Base-by-base conservation (phyloP, 2,113 vertebrate genomes). In the Andinoacara biseriatus region DNA sequence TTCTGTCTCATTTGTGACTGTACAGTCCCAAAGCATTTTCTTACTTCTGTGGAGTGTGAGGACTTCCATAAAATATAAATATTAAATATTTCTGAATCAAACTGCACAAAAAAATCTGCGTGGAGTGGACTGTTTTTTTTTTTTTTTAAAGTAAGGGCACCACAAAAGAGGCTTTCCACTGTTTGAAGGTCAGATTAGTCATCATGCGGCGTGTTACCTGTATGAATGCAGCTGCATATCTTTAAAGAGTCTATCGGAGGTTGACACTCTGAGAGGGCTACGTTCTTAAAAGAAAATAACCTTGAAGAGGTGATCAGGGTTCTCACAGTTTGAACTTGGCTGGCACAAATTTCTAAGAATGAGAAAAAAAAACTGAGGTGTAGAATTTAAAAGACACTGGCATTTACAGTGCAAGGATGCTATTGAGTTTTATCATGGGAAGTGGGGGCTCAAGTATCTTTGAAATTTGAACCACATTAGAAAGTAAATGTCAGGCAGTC, bases 111-210 rank as follows among this genome's bases (percentile, higher is more conserved):
- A 35, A 43, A 62, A 31, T 20, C 5, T 65, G 31, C 5, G 20
- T 7, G 8, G 59, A 22, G 40, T 61, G 65, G n/a, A 58, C 20
- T 60, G 54, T 22, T 57, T 33, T 31, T 31, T 22, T 57, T 33
- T 31, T 31, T 69, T 52, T 72, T 72, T 8, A 72, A 72, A 31
- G 65, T 38, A 26, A 49, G 29, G 31, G 33, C 29, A 59, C 8
- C 56, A 72, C 59, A 56, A 77, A 52, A 60, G 57, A 4, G 40
- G 43, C 22, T 18, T 43, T 60, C 38, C 29, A 20, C 24, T 60
- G 17, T 26, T 77, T 77, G 58, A 77, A 77, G 58, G 58, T 43
- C 57, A 29, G 24, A 31, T 78, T 31, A 61, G 18, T 78, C 38
- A 61, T 52, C 29, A n/a, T 61, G 56, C 5, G 56, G 56, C 11